Evolutionary conservation across 2,888 invertebrate species (phyloP), one percentile per base, ranked within the genome.

Genomic region (Drosophila birchii): DNA sequence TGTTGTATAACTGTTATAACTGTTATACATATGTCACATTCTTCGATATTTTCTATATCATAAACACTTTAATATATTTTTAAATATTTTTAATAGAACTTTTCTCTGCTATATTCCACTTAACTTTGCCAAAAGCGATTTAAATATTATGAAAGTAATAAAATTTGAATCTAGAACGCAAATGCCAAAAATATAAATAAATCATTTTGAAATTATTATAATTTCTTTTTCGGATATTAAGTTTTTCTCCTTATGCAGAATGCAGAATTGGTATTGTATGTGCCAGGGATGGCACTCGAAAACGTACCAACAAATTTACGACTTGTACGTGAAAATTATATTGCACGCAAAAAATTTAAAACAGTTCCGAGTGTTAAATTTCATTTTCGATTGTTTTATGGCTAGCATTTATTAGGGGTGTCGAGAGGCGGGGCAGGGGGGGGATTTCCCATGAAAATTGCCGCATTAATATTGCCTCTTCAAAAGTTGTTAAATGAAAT

Each of bases 231-330:
- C 34, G 34, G 34, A 9, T 16, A 20, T 34, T 51, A 20, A 20
- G 51, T 51, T 34, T 51, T 51, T 51, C 20, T 51, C 51, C 16
- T 34, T 34, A 51, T 51, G 51, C 34, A 20, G 14, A 20, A 20
- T 34, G 32, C 49, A 32, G 26, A 26, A 26, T 2, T 49, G 49
- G 32, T 39, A 32, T 32, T 12, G 66, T 32, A 54, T 67, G 62
- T 61, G 62, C 62, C 29, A 49, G 47, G 62, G 23, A 64, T 49
- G 62, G 62, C 64, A 67, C 67, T 55, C 55, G 47, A 32, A 32
- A 55, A 47, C 55, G 67, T 67, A 32, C 26, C 55, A 41, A 63
- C 64, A 74, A 74, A 73, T 72, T 72, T 72, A 72, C 64, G 75
- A 64, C 64, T 54, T 32, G 57, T 74, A 72, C 72, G 72, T 74